A percentile compares a stretch with the other conserved stretches of the same genome.
Conservation (phyloP, 1,140 invertebrate species). For the Drosophila guanche region DNA sequence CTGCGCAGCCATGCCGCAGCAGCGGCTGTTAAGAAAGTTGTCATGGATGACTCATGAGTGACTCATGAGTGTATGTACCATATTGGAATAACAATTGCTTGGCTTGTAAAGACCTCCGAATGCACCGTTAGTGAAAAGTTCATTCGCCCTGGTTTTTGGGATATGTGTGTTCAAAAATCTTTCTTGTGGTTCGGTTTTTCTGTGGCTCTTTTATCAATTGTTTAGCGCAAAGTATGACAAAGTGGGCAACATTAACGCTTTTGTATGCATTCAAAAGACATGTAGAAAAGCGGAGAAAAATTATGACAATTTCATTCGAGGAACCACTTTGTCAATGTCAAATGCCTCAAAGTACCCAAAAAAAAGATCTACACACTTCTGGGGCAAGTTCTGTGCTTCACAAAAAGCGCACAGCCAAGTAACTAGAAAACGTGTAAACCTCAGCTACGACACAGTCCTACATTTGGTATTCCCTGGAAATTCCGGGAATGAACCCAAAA, state of each 20-base stretch:
- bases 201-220: slow-evolving; percentile 71
- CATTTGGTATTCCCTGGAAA: slow-evolving; percentile 31
- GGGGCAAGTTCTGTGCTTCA: slow-evolving; percentile 57
- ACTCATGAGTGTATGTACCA: slow-evolving; percentile 14
- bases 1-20: neutral
- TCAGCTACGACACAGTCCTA: slow-evolving; percentile 32
- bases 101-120: slow-evolving; percentile 19
- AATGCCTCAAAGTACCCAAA: slow-evolving; percentile 56
- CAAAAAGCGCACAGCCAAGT: slow-evolving; percentile 44
- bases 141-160: slow-evolving; percentile 7
- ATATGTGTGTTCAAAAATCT: neutral
- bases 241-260: slow-evolving; percentile 78
- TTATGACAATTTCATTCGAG: slow-evolving; percentile 82
- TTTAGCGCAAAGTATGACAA: slow-evolving; percentile 78
- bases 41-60: neutral
- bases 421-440: slow-evolving; percentile 46
- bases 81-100: slow-evolving; percentile 18
- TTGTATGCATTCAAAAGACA: slow-evolving; percentile 76
- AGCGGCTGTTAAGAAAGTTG: neutral
- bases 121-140: slow-evolving; percentile 41
- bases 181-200: slow-evolving; percentile 14
- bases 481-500: slow-evolving; percentile 56
- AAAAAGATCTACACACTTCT: slow-evolving; percentile 20
- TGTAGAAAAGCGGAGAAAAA: slow-evolving; percentile 75
- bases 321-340: slow-evolving; percentile 81